phyloP scores from a whole-genome alignment of 2,113 vertebrate species.

The Ifrita kowaldi region DNA sequence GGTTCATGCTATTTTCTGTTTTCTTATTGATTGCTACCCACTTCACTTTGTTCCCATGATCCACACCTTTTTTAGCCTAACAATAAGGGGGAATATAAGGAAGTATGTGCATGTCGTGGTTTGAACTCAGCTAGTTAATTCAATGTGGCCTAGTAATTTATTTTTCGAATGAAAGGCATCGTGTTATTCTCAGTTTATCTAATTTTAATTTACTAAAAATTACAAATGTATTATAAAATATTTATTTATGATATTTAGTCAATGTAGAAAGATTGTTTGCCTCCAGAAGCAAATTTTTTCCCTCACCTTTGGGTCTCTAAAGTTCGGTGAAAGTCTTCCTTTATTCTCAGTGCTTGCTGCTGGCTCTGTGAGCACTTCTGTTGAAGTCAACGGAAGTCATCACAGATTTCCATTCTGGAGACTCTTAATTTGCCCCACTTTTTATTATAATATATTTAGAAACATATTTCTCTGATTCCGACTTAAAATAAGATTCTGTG shows the following conservation, averaged over 20 bases:
- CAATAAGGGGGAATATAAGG: not conserved
- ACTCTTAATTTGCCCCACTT: not conserved
- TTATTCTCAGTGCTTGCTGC: not conserved
- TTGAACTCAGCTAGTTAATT: not conserved
- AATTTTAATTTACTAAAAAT: not conserved
- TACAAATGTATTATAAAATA: not conserved
- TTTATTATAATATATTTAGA: not conserved
- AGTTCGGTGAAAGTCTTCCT: not conserved
- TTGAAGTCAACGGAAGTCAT: not conserved
- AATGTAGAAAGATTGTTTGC: not conserved
- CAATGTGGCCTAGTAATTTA: not conserved
- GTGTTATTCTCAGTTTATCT: not conserved
- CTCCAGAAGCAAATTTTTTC: not conserved
- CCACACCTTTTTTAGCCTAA: not conserved
- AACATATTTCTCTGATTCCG: not conserved
- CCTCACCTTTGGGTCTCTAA: not conserved
- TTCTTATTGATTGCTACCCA: not conserved
- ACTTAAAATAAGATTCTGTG: not conserved
- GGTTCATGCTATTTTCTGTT: not conserved
- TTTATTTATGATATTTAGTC: not conserved
- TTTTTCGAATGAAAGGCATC: not conserved
- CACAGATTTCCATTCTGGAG: not conserved
- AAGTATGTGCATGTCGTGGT: not conserved
- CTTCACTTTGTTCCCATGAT: not conserved
- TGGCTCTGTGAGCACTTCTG: not conserved